phyloP scores from a whole-genome alignment of 92 coral and sea anemone genomes.

The Blastomussa wellsi region DNA sequence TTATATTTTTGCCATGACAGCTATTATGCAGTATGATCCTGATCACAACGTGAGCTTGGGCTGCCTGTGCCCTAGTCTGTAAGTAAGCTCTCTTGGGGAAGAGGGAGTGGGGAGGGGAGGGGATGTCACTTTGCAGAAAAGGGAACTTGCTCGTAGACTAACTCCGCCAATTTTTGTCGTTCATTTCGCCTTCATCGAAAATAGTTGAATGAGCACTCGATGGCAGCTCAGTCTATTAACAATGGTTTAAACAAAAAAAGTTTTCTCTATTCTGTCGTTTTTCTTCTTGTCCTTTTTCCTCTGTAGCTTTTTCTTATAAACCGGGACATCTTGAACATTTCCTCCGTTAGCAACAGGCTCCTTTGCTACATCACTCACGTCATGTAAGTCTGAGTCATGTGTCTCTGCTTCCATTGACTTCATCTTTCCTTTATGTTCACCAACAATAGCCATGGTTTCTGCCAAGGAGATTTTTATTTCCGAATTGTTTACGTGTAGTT shows the following conservation, averaged over 20 bases:
- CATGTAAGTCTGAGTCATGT: background rate
- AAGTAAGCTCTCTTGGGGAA: no score
- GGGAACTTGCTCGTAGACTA: no score
- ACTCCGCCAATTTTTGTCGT: no score
- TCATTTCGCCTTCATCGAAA: background rate
- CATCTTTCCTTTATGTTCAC: background rate
- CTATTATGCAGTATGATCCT: no score
- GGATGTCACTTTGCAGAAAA: no score
- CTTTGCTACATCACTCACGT: background rate
- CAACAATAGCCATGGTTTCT: background rate
- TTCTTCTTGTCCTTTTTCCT: constrained; percentile 48
- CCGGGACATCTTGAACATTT: constrained; percentile 22
- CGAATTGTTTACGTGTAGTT: background rate
- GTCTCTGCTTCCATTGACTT: background rate
- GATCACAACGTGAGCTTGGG: no score
- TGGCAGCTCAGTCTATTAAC: background rate
- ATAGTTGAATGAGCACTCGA: background rate
- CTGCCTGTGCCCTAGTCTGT: no score
- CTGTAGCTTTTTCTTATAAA: constrained; percentile 11
- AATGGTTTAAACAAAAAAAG: constrained; percentile 63
- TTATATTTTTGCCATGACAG: no score
- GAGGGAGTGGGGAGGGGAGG: no score
- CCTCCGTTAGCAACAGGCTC: background rate
- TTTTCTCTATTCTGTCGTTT: constrained; percentile 69
- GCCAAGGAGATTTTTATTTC: background rate